Evolutionary conservation across 2,113 vertebrate species (phyloP).

Genomic region (Carollia perspicillata): DNA sequence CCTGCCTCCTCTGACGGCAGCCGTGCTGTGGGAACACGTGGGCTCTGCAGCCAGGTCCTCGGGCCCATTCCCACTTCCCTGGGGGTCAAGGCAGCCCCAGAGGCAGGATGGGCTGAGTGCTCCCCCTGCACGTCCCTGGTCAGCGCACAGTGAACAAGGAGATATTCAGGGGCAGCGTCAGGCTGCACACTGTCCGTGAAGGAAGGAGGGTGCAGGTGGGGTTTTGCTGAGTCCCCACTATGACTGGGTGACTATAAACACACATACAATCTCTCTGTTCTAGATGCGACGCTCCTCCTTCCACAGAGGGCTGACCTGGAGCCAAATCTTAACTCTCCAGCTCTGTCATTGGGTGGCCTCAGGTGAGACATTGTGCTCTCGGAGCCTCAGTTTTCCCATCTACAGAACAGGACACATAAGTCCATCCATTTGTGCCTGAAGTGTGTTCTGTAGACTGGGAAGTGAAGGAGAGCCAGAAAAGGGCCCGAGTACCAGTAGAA

Average conservation of each 20-base stretch:
- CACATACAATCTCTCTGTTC: neutral
- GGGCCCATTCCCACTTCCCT: neutral
- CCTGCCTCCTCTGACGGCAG: neutral
- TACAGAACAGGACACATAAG: neutral
- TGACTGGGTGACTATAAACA: no score
- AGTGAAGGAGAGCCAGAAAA: neutral
- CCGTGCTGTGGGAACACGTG: neutral
- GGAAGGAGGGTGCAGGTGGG: neutral
- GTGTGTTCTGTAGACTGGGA: neutral
- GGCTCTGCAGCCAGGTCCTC: neutral
- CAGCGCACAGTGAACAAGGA: neutral
- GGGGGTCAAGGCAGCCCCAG: neutral
- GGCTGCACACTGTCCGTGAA: neutral
- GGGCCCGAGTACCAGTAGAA: rapidly evolving
- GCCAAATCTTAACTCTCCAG: neutral
- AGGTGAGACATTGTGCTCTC: neutral
- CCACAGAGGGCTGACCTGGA: neutral
- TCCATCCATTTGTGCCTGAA: no score
- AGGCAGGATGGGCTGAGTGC: neutral
- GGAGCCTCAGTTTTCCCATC: neutral
- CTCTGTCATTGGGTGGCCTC: neutral
- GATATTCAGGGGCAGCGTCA: neutral
- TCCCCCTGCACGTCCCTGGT: neutral
- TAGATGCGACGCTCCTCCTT: neutral
- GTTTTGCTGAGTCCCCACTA: neutral